Percentiles rank a stretch among this genome's conserved stretches.
phyloP scores from a whole-genome alignment of 92 coral and sea anemone species.

The Epizoanthus stellaris region DNA sequence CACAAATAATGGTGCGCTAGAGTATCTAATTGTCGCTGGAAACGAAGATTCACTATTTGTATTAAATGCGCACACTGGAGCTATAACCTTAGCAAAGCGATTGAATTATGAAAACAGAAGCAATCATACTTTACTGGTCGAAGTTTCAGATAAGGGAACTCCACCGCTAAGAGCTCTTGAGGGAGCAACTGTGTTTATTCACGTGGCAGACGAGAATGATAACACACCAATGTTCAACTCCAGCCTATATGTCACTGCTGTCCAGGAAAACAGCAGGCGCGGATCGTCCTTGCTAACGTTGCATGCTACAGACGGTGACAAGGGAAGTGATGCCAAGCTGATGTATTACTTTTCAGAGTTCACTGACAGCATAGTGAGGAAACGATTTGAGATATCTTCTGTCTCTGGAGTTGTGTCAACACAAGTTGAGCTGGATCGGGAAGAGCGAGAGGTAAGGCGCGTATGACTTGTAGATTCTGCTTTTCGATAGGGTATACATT shows the following conservation, averaged over 20 bases:
- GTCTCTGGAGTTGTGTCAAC: constrained; percentile 54
- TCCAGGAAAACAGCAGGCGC: constrained; percentile 50
- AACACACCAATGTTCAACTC: constrained; percentile 53
- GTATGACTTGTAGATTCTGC: not conserved
- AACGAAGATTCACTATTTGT: constrained; percentile 47
- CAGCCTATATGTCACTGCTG: constrained; percentile 34
- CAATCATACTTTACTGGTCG: constrained; percentile 24
- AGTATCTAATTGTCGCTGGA: constrained; percentile 46
- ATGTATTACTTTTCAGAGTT: constrained; percentile 43
- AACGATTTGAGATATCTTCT: constrained; percentile 35
- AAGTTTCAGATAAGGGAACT: constrained; percentile 54
- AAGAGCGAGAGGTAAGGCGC: constrained; percentile 47
- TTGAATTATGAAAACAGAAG: constrained; percentile 43
- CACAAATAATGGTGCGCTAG: constrained; percentile 48
- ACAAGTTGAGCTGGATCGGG: constrained; percentile 51
- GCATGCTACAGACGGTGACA: constrained; percentile 52
- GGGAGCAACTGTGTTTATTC: constrained; percentile 46
- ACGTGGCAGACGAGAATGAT: constrained; percentile 47
- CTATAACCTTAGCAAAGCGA: constrained; percentile 37
- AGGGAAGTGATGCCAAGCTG: constrained; percentile 16
- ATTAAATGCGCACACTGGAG: constrained; percentile 42
- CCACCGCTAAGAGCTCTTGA: constrained; percentile 46
- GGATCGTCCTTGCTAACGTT: constrained; percentile 53
- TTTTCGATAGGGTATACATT: not conserved
- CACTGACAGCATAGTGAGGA: constrained; percentile 41